A percentile compares a stretch with the other conserved stretches of the same genome.
These are phyloP conservation scores for Brachionus manjavacas DNA, from an alignment of 1,140 invertebrate genomes.

Conservation along the genomic window DNA sequence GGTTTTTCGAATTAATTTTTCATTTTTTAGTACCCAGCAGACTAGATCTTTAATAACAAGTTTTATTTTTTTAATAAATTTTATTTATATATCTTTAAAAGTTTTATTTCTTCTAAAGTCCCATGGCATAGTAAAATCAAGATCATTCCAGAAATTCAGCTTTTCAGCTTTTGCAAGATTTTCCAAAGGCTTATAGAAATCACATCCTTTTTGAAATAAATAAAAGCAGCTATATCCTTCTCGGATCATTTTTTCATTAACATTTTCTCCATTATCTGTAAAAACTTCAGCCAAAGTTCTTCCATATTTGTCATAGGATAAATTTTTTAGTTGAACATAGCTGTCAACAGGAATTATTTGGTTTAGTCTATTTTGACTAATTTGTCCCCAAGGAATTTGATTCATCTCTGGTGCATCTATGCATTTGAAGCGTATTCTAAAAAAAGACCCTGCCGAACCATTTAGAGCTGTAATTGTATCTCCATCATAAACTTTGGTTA, in stretches of 20 bases:
- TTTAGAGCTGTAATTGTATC: constrained; percentile 27
- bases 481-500: constrained; percentile 40
- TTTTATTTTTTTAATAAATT: not conserved
- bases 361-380: not conserved
- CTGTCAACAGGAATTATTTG: constrained; percentile 2
- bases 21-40: too few relatives aligned
- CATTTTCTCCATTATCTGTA: not conserved
- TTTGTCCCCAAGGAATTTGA: constrained; percentile 1
- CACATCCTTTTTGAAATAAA: not conserved
- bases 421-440: constrained; percentile 26
- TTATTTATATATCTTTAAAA: not conserved
- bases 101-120: constrained; percentile 16
- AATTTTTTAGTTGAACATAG: not conserved
- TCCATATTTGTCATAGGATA: not conserved
- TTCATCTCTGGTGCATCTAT: constrained; percentile 25
- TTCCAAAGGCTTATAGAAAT: not conserved
- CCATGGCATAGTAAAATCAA: constrained; percentile 8
- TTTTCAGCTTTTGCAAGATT: not conserved
- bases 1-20: too few relatives aligned
- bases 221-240: not conserved
- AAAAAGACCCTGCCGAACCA: not conserved
- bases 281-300: constrained; percentile 3
- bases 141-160: constrained; percentile 1
- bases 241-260: constrained; percentile 13
- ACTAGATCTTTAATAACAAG: too few relatives aligned